Evolutionary conservation across 2,888 invertebrate species (phyloP), one percentile per base, ranked within the genome.

Genomic region (Calliphora vomitoria): DNA sequence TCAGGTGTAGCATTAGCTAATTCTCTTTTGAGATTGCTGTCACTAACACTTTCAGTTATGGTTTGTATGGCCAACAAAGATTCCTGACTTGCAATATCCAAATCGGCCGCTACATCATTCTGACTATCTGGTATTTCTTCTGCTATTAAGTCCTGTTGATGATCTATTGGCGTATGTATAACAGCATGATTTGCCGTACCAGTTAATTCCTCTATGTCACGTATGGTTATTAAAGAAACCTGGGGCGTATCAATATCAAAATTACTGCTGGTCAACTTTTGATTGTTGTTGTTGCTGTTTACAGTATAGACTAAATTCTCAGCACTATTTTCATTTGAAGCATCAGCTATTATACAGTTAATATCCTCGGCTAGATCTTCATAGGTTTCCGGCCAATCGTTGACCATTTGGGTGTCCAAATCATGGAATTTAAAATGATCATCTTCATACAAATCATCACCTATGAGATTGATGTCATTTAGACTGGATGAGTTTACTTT

Each of bases 211-310:
- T 89, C 89, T 47, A 90, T 88, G 58, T 90, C 90, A 11, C 89
- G 76, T 60, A 90, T 89, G 0, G 90, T 89, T 72, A 90, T 90
- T 8, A 90, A 79, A 6, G 91, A 90, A 76, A 90, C 89, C 58
- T 91, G 91, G 2, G 91, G 91, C 13, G 91, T 91, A 62, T 91
- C 91, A 31, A 92, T 89, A 47, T 91, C 91, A 78, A 87, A 82
- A 58, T 69, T 85, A 15, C 31, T 75, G n/a, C n/a, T 78, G 41
- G 11, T 35, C 0, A 50, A 4, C 41, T 84, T 84, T 41, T 81
- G 82, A 58, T 76, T 74, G 71, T 85, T 68, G 58, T 75, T 71
- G 71, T 85, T 68, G 41, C 66, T 76, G 15, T 66, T 69, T 10
- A 78, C n/a, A 4, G 82, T 35, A 38, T 60, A 74, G 0, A 8